Conservation (phyloP, 1,140 invertebrate species). For the Camponotus vicinus region DNA sequence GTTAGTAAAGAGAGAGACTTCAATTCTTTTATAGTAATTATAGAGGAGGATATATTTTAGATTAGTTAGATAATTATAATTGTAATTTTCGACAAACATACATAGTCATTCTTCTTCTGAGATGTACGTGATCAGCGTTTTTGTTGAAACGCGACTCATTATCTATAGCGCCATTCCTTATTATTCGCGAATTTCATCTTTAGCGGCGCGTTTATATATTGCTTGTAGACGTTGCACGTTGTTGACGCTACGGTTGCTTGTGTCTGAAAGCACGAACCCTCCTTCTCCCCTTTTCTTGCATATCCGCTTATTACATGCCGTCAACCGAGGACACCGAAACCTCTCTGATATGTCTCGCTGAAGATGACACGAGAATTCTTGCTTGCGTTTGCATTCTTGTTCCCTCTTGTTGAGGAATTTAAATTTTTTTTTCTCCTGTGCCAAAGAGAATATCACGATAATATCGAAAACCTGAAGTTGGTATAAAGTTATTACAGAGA, state of each 20-base stretch:
- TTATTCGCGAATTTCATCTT: slow-evolving; percentile 51
- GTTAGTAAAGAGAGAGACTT: neutral
- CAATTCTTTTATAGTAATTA: neutral
- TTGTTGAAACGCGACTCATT: slow-evolving; percentile 9
- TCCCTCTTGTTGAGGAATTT: neutral
- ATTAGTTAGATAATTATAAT: too few species aligned
- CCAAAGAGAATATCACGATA: neutral
- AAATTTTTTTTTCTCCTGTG: neutral
- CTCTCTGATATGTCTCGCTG: neutral
- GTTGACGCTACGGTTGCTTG: slow-evolving; percentile 36
- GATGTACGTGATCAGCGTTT: slow-evolving; percentile 14
- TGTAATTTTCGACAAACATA: too few species aligned
- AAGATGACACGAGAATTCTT: slow-evolving; percentile 16
- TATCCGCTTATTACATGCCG: slow-evolving; percentile 57
- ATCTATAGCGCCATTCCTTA: neutral
- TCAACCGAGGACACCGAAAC: neutral
- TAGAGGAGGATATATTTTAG: neutral
- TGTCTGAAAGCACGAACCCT: slow-evolving; percentile 60
- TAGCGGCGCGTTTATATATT: slow-evolving; percentile 55
- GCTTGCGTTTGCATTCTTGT: neutral
- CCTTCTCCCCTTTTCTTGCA: neutral
- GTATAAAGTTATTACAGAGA: neutral
- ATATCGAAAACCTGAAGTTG: slow-evolving; percentile 2
- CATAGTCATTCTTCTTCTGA: too few species aligned
- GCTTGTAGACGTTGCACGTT: slow-evolving; percentile 15